Evolutionary conservation across 2,797 vertebrate genomes (phyloP), one percentile per base, ranked within the genome.

Genomic region (Myripristis murdjan): DNA sequence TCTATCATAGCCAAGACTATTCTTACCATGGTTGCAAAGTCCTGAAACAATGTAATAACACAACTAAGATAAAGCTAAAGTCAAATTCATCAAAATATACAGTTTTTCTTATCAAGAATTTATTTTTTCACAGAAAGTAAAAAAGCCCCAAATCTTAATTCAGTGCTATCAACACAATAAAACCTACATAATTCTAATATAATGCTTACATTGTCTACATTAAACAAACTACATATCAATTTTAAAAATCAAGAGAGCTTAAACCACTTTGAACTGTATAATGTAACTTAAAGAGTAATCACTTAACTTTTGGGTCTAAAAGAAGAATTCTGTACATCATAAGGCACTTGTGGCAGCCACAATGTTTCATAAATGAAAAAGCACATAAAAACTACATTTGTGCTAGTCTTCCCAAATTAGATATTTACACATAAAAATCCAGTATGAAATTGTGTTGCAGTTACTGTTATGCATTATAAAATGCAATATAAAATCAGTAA

Each of bases 321-420:
- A 48, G 22, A 43, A 6, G 28, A 70, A 79, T 51, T 85, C 73
- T 93, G 83, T 92, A 93, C 91, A 91, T 6, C 16, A 28, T 76
- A 93, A 93, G 91, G 92, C 91, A 93, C 91, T 87, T 89, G 87
- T 86, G 91, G 92, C 89, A 91, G 91, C 91, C 92, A 88, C 71
- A 83, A 78, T 59, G 51, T 81, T 89, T 82, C 68, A 60, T 75
- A 85, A 75, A 85, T 28, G 28, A 76, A 67, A 70, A 82, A n/a
- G 35, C 35, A 79, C 46, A 55, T 9, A 18, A 41, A 31, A 6
- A 41, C 52, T 60, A 65, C 0, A 77, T 77, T 11, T 10, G 43
- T 55, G 68, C 52, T 62, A 55, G 65, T 77, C 49, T 20, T 67
- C 10, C 33, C 39, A 18, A 12, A 44, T 49, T 44, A 2, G 16